Conservation (phyloP, 2,888 invertebrate species). For the Parnassius orleans region DNA sequence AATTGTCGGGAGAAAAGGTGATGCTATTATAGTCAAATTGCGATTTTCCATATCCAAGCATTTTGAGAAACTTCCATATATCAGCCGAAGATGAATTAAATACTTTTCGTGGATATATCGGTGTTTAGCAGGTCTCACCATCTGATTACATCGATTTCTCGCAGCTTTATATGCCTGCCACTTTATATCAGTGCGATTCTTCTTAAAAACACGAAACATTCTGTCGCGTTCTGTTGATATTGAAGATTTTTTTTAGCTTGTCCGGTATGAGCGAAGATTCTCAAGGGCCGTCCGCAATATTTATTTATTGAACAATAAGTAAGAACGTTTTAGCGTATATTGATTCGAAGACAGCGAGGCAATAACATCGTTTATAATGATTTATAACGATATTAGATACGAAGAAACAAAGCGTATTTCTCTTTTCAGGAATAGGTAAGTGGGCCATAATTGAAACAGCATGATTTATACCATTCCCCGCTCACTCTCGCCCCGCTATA, state of each 20-base stretch:
- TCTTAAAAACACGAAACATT: too few species aligned
- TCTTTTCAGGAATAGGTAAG: slow-evolving; percentile 41
- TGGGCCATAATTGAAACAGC: slow-evolving; percentile 63
- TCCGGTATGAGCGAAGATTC: background rate
- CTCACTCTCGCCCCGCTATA: slow-evolving; percentile 32
- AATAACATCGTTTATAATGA: slow-evolving; percentile 35
- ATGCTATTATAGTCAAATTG: too few species aligned
- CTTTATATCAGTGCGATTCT: too few species aligned
- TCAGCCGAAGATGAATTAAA: too few species aligned
- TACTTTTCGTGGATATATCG: too few species aligned
- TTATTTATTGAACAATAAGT: slow-evolving; percentile 21
- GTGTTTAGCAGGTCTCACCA: too few species aligned
- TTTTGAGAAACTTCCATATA: too few species aligned
- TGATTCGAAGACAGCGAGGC: slow-evolving; percentile 21
- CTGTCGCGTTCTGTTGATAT: too few species aligned
- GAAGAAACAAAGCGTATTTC: slow-evolving; percentile 30
- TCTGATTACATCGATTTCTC: too few species aligned
- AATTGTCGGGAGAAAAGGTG: too few species aligned
- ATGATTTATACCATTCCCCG: slow-evolving; percentile 56
- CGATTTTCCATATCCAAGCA: too few species aligned
- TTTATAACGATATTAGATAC: slow-evolving; percentile 37
- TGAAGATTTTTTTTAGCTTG: background rate
- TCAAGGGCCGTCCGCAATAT: slow-evolving; percentile 1
- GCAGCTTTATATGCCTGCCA: too few species aligned
- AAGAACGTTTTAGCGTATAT: slow-evolving; percentile 21